Conservation (phyloP, 2,113 vertebrate species). For the Sylvietta virens region DNA sequence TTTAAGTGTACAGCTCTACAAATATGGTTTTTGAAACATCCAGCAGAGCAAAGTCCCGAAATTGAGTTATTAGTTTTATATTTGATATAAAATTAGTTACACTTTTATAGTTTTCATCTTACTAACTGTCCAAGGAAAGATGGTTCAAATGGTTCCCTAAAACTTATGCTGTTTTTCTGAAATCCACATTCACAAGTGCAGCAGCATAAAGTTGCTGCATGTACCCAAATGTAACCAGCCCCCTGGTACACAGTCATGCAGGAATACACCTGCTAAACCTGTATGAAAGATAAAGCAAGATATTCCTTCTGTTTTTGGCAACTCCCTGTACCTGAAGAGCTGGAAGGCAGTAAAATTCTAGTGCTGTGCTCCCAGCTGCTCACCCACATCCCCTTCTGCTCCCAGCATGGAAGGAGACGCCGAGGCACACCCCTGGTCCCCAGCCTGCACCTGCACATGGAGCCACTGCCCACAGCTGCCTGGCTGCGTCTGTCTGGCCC, state of each 20-base stretch:
- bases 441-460: neutral
- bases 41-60: neutral
- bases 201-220: too few relatives aligned
- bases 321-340: neutral
- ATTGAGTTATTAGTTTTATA: neutral
- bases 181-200: neutral
- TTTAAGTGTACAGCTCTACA: neutral
- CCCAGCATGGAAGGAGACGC: neutral
- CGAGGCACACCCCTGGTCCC: neutral
- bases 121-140: neutral
- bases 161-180: neutral
- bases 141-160: neutral
- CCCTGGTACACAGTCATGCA: neutral
- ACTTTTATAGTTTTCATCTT: neutral
- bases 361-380: neutral
- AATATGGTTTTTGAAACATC: neutral
- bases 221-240: neutral
- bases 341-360: fast-evolving
- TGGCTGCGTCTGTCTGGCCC: neutral
- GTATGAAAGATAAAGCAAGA: neutral
- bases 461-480: neutral
- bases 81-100: neutral
- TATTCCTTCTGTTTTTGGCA: neutral
- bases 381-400: fast-evolving
- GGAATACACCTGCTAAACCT: neutral